Conservation (phyloP, 2,797 vertebrate genomes). For the Phylloscopus collybita region DNA sequence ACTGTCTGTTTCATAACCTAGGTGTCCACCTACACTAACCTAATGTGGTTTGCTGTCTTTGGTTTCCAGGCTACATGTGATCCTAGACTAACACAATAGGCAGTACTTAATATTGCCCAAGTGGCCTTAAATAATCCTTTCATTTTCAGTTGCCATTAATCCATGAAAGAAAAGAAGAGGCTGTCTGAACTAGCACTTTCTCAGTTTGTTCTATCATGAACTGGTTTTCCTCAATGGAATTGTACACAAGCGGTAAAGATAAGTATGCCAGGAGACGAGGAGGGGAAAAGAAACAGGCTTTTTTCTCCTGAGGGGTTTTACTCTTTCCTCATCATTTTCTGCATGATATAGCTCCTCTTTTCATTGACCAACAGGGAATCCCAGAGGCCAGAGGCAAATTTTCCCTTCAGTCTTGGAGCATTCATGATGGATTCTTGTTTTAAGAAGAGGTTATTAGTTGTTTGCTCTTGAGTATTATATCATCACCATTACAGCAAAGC, state of each 20-base stretch:
- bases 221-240: constrained; percentile 46
- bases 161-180: constrained; percentile 41
- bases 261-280: background rate
- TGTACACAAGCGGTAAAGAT: constrained; percentile 11
- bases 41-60: constrained; percentile 17
- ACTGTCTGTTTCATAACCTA: constrained; percentile 7
- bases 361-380: constrained; percentile 53
- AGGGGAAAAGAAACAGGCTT: background rate
- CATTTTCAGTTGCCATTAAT: constrained; percentile 52
- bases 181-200: constrained; percentile 53
- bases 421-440: constrained; percentile 54
- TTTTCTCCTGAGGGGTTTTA: constrained; percentile 31
- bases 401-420: constrained; percentile 39
- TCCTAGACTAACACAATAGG: constrained; percentile 10
- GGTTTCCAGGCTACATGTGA: constrained; percentile 28
- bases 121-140: constrained; percentile 62
- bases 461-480: constrained; percentile 70
- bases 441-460: constrained; percentile 63
- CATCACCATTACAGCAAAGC: constrained; percentile 55
- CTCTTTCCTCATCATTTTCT: constrained; percentile 47
- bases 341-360: constrained; percentile 54
- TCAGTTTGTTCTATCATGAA: constrained; percentile 51
- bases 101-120: constrained; percentile 46
- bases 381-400: constrained; percentile 40
- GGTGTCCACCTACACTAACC: constrained; percentile 31